phyloP scores from a whole-genome alignment of 2,113 vertebrate genomes.

The Hoplias malabaricus region DNA sequence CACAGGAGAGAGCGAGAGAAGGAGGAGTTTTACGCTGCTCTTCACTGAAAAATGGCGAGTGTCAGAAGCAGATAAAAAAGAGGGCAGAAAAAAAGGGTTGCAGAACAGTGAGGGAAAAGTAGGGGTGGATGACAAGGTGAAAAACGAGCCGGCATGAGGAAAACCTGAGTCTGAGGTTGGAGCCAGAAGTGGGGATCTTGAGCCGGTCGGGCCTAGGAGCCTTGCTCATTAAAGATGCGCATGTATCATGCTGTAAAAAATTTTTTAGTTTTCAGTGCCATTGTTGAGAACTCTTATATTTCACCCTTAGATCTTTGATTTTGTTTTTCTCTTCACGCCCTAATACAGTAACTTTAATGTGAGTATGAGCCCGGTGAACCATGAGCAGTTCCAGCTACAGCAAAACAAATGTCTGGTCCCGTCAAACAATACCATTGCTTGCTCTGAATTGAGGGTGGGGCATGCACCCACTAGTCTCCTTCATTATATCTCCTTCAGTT shows the following conservation, averaged over 20 bases:
- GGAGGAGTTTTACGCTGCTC: slow-evolving; percentile 52
- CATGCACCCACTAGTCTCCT: no score
- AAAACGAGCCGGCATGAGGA: slow-evolving; percentile 67
- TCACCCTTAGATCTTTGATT: neutral
- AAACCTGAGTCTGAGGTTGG: slow-evolving; percentile 68
- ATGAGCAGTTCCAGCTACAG: no score
- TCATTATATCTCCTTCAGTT: no score
- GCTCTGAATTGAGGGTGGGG: no score
- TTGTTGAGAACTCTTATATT: neutral
- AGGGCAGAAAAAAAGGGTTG: slow-evolving; percentile 38
- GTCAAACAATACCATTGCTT: no score
- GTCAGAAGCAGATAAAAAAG: slow-evolving; percentile 72
- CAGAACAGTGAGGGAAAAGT: slow-evolving; percentile 63
- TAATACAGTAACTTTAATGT: no score
- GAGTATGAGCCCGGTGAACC: no score
- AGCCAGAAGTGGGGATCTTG: slow-evolving; percentile 62
- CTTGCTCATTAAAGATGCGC: slow-evolving; percentile 7
- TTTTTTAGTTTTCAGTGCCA: no score
- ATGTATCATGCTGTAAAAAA: slow-evolving; percentile 1
- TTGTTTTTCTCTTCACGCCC: no score
- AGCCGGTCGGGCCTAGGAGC: slow-evolving; percentile 50
- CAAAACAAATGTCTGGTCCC: no score
- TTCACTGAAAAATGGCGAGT: slow-evolving; percentile 73
- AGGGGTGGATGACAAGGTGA: slow-evolving; percentile 71
- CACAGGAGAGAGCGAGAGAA: slow-evolving; percentile 17